Conservation (phyloP, 2,888 invertebrate genomes). For the Dynastes tityus region DNA sequence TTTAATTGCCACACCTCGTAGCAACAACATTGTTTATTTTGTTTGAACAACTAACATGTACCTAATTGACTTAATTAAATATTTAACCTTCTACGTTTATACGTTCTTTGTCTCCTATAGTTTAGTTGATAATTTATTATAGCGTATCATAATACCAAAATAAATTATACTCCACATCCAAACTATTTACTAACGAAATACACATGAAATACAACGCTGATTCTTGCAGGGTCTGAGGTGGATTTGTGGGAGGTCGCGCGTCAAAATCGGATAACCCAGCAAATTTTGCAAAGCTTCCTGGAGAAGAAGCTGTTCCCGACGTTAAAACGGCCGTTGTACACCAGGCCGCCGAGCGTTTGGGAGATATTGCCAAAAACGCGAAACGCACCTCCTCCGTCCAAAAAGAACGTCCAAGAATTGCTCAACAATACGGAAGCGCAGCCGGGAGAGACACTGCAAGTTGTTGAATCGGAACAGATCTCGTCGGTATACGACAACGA, state of each 20-base stretch:
- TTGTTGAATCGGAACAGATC: constrained; percentile 82
- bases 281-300: constrained; percentile 82
- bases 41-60: too few species aligned
- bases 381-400: constrained; percentile 57
- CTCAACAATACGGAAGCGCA: constrained; percentile 60
- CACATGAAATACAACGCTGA: constrained; percentile 54
- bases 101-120: too few species aligned
- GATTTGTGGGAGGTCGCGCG: constrained; percentile 76
- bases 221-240: constrained; percentile 68
- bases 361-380: constrained; percentile 76
- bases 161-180: constrained; percentile 11
- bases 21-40: too few species aligned
- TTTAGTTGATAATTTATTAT: too few species aligned
- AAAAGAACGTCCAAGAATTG: constrained; percentile 64
- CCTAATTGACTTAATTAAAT: too few species aligned
- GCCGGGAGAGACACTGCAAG: constrained; percentile 75
- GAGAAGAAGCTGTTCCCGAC: constrained; percentile 80
- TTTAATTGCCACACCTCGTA: too few species aligned
- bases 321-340: constrained; percentile 66
- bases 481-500: constrained; percentile 72
- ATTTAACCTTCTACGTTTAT: too few species aligned
- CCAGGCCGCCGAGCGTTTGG: constrained; percentile 76
- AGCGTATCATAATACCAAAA: constrained; percentile 33
- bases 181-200: background rate
- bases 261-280: constrained; percentile 84